Conservation (phyloP, 2,888 invertebrate species). For the Bombylius major region DNA sequence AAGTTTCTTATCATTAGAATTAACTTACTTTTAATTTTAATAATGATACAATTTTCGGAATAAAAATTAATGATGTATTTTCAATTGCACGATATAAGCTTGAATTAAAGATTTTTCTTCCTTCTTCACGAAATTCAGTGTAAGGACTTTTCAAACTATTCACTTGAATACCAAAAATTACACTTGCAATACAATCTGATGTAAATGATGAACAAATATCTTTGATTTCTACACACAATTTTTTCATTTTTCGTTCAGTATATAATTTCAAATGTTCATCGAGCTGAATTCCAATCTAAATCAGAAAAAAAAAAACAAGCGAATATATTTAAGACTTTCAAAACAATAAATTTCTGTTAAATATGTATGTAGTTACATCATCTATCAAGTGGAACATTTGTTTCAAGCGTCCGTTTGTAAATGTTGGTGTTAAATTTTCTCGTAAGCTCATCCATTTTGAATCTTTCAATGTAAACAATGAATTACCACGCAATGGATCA, state of each 20-base stretch:
- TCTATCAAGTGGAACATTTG: constrained; percentile 32
- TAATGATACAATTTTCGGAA: constrained; percentile 25
- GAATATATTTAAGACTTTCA: too few relatives aligned
- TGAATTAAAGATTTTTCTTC: constrained; percentile 21
- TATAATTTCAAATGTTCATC: constrained; percentile 13
- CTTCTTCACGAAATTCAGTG: constrained; percentile 25
- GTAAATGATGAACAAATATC: constrained; percentile 25
- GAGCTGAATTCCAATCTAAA: constrained; percentile 25
- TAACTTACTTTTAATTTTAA: constrained; percentile 21
- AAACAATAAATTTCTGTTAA: too few relatives aligned
- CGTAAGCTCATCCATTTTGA: constrained; percentile 37
- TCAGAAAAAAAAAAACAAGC: too few relatives aligned
- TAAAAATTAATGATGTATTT: constrained; percentile 26
- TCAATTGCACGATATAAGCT: constrained; percentile 22
- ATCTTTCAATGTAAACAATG: constrained; percentile 36
- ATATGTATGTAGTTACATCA: constrained; percentile 22
- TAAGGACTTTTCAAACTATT: constrained; percentile 28
- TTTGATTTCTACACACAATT: constrained; percentile 2
- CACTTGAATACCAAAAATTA: constrained; percentile 30
- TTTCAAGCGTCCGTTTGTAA: constrained; percentile 35
- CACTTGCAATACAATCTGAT: constrained; percentile 30
- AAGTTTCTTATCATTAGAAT: background rate
- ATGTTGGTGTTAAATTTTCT: constrained; percentile 37
- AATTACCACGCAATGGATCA: constrained; percentile 26
- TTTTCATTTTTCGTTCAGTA: background rate